Evolutionary conservation across 2,888 invertebrate genomes (phyloP), one percentile per base, ranked within the genome.

Genomic region (Entomobrya multifasciata): DNA sequence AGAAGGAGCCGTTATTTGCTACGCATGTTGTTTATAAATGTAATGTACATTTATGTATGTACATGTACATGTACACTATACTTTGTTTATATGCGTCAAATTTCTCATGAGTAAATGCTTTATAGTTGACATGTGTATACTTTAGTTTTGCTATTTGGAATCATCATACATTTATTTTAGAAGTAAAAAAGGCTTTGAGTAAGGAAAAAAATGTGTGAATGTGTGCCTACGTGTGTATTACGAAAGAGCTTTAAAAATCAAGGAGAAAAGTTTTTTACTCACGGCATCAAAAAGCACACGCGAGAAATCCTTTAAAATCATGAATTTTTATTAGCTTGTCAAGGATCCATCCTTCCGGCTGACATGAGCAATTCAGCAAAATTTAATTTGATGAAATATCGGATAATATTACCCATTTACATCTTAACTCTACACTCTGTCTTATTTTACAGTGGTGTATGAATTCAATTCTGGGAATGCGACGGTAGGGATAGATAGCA

Each of bases 381-480:
- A 79, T 79, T 79, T 79, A 80, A 80, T 80, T 80, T 80, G 80
- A 80, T 80, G 80, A 80, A 80, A 80, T 80, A 80, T 80, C 80
- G 80, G 80, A 80, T 80, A 80, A 80, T 80, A 55, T 49, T 80
- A 65, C 52, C 47, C 80, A 80, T 70, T 80, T 79, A 36, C 80
- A 80, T 30, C 70, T 80, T 80, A 79, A 79, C 47, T 79, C 65
- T 67, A n/a, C 79, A 3, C 52, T 30, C 30, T 30, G 36, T 20
- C 17, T 13, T 30, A 25, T 20, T 41, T 20, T 20, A 57, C 57
- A 17, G 13, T 57, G 11, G 17, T 13, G 3, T 52, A n/a, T 52
- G 4, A 52, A 52, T 52, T 15, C 13, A 52, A n/a, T n/a, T n/a
- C n/a, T n/a, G n/a, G n/a, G n/a, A n/a, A n/a, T n/a, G n/a, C n/a